phyloP scores from a whole-genome alignment of 2,113 vertebrate genomes.

The Campylomormyrus tamandua region DNA sequence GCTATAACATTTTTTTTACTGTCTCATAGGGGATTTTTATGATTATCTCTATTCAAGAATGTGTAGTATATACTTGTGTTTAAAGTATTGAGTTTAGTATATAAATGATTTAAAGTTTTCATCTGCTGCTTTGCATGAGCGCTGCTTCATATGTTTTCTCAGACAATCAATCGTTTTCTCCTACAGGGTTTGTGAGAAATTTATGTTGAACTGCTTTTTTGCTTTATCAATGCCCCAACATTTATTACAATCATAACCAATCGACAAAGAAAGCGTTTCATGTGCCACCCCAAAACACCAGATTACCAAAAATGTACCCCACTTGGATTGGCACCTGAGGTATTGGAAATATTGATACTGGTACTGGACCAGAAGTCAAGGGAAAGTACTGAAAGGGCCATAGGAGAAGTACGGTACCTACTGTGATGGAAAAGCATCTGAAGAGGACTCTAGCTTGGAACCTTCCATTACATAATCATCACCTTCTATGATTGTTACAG shows the following conservation, averaged over 20 bases:
- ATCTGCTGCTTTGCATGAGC: background rate
- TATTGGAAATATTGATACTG: background rate
- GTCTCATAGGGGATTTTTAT: background rate
- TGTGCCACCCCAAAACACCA: background rate
- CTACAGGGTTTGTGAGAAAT: background rate
- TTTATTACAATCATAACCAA: background rate
- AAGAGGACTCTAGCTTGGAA: background rate
- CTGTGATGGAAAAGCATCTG: background rate
- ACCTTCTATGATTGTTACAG: background rate
- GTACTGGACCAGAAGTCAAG: background rate
- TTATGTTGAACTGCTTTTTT: background rate
- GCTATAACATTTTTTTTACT: background rate
- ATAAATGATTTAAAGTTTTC: background rate
- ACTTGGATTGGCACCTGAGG: background rate
- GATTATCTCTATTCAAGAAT: background rate
- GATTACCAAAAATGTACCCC: background rate
- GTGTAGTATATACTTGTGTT: background rate
- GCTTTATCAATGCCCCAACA: background rate
- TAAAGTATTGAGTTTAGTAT: background rate
- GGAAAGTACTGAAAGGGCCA: background rate
- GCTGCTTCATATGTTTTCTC: background rate
- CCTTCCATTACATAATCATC: background rate
- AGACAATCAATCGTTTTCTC: background rate
- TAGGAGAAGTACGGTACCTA: background rate
- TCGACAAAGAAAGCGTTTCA: background rate